Evolutionary conservation across 37 sponge, comb jelly and placozoan species (phyloP).

Genomic region (Corticium candelabrum): DNA sequence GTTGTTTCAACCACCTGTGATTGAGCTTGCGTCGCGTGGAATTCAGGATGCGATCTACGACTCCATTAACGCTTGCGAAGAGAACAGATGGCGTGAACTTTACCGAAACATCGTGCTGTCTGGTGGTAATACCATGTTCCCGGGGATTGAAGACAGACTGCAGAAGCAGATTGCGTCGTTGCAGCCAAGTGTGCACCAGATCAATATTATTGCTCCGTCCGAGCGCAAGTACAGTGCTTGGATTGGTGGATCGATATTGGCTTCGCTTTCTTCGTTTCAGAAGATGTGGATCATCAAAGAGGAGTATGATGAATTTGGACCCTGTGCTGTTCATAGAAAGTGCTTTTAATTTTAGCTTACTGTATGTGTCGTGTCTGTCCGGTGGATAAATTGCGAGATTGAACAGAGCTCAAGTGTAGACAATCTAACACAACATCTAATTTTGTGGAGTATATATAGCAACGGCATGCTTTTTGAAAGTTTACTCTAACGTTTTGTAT

Average conservation of each 20-base stretch:
- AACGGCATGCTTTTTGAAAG: too few species aligned
- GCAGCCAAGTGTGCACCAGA: neutral
- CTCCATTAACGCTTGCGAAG: slow-evolving; percentile 32
- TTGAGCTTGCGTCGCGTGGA: slow-evolving; percentile 29
- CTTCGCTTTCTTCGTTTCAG: neutral
- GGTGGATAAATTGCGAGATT: too few species aligned
- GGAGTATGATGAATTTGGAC: neutral
- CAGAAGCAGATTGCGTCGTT: neutral
- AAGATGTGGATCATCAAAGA: neutral
- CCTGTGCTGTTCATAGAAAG: neutral
- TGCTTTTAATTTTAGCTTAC: too few species aligned
- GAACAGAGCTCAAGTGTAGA: too few species aligned
- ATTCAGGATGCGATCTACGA: slow-evolving; percentile 26
- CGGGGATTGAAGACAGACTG: neutral
- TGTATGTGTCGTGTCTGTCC: too few species aligned
- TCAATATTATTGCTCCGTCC: neutral
- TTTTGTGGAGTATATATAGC: too few species aligned
- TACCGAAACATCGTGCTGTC: slow-evolving; percentile 6
- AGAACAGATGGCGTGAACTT: slow-evolving; percentile 26
- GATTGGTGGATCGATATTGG: neutral
- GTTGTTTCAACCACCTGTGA: slow-evolving; percentile 32
- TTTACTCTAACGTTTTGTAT: too few species aligned
- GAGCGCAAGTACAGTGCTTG: neutral
- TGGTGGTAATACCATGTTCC: neutral
- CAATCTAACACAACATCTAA: too few species aligned